A percentile compares a stretch with the other conserved stretches of the same genome.
phyloP scores from a whole-genome alignment of 2,888 invertebrate species.

The Poecilobothrus nobilitatus region DNA sequence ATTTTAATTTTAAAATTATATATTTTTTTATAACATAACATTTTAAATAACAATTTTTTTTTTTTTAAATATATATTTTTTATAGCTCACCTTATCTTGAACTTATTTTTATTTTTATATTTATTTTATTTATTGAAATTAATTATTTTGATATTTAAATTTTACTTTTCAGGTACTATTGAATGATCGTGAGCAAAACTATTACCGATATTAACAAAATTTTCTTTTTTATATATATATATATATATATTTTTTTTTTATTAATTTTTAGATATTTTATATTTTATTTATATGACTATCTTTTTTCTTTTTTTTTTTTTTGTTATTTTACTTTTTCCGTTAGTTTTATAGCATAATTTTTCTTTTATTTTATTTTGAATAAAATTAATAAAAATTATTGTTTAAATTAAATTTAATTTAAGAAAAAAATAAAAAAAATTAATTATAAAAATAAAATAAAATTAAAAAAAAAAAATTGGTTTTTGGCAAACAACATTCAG shows the following conservation, averaged over 20 bases:
- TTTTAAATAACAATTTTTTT: too few relatives aligned
- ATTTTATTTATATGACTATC: background rate
- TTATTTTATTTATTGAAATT: background rate
- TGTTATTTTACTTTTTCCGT: background rate
- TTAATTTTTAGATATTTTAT: too few relatives aligned
- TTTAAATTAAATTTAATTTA: conserved; percentile 19
- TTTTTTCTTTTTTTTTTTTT: background rate
- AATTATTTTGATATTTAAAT: background rate
- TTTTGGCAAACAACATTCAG: conserved; percentile 36
- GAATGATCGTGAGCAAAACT: background rate
- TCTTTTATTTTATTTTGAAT: background rate
- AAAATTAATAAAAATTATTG: conserved; percentile 12
- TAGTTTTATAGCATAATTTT: background rate
- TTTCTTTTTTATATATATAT: too few relatives aligned
- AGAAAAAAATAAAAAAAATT: conserved; percentile 19
- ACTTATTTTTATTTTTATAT: too few relatives aligned
- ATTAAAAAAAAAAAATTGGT: conserved; percentile 16
- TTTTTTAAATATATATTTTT: too few relatives aligned
- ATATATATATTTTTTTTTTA: too few relatives aligned
- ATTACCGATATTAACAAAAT: too few relatives aligned
- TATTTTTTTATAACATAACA: too few relatives aligned
- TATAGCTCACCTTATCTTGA: too few relatives aligned
- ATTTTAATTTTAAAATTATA: too few relatives aligned
- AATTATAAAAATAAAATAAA: conserved; percentile 20
- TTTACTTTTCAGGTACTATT: background rate